Percentiles rank a stretch among this genome's conserved stretches.
phyloP scores from a whole-genome alignment of 2,113 vertebrate species.

The Nycticryphes semicollaris region DNA sequence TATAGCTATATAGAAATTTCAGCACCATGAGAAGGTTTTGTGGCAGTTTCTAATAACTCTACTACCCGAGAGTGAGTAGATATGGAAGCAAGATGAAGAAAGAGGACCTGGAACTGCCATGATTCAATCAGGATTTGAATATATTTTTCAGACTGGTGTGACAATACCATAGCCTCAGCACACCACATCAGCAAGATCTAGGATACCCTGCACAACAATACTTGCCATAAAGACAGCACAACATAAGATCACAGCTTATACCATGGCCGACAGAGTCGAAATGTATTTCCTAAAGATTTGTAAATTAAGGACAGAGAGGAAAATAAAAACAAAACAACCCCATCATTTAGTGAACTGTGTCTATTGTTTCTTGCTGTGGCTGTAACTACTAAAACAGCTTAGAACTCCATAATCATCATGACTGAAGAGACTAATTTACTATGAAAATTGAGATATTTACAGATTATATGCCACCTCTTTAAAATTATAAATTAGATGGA shows the following conservation, averaged over 20 bases:
- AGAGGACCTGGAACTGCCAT: neutral
- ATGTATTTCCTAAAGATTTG: neutral
- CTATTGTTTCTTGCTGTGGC: neutral
- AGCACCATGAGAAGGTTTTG: neutral
- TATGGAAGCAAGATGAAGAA: neutral
- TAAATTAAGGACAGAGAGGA: neutral
- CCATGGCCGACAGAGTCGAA: neutral
- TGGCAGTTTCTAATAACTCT: neutral
- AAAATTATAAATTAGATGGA: neutral
- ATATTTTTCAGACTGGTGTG: neutral
- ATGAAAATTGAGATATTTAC: neutral
- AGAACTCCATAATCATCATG: neutral
- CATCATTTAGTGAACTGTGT: neutral
- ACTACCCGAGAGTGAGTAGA: neutral
- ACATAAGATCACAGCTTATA: neutral
- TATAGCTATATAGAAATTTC: neutral
- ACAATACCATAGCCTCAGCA: neutral
- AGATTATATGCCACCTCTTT: neutral
- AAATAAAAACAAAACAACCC: neutral
- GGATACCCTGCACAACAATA: neutral
- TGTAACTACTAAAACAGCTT: neutral
- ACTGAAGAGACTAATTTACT: neutral
- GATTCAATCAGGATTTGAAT: neutral
- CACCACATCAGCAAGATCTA: neutral
- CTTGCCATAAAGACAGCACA: neutral